These are phyloP conservation scores for Paelopatides confundens DNA, from an alignment of 53 echinoderm and acorn worm species.

Conservation along the genomic window DNA sequence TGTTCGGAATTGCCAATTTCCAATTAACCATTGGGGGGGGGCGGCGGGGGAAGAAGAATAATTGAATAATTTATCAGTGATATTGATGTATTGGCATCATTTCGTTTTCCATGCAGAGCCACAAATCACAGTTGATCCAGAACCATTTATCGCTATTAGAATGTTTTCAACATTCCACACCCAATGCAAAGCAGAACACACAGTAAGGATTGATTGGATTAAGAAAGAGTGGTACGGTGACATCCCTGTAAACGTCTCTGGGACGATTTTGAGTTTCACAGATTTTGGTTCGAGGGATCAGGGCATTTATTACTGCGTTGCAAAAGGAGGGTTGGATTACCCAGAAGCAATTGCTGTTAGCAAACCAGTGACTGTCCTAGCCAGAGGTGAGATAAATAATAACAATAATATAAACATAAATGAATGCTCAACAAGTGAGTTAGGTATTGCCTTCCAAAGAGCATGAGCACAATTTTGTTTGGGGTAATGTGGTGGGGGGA, in stretches of 20 bases:
- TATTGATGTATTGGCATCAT: too few species aligned
- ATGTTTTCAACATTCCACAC: not conserved
- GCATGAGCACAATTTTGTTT: too few species aligned
- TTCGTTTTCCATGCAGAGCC: not conserved
- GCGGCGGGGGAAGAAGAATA: too few species aligned
- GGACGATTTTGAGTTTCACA: conserved; percentile 19
- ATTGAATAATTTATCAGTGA: too few species aligned
- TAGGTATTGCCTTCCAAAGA: too few species aligned
- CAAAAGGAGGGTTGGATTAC: conserved; percentile 62
- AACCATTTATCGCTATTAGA: not conserved
- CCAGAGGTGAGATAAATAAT: conserved; percentile 59
- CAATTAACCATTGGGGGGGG: too few species aligned
- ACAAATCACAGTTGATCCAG: not conserved
- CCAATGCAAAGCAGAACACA: conserved; percentile 2
- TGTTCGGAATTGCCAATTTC: too few species aligned
- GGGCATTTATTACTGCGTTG: conserved; percentile 76
- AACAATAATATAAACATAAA: too few species aligned
- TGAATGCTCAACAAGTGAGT: too few species aligned
- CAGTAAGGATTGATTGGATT: not conserved
- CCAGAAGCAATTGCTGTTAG: conserved; percentile 43
- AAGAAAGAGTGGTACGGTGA: conserved; percentile 18
- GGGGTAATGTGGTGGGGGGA: too few species aligned
- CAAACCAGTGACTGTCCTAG: conserved; percentile 57
- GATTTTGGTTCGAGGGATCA: conserved; percentile 37
- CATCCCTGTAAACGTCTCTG: not conserved